phyloP scores from a whole-genome alignment of 2,888 invertebrate genomes.

The Xylota segnis region DNA sequence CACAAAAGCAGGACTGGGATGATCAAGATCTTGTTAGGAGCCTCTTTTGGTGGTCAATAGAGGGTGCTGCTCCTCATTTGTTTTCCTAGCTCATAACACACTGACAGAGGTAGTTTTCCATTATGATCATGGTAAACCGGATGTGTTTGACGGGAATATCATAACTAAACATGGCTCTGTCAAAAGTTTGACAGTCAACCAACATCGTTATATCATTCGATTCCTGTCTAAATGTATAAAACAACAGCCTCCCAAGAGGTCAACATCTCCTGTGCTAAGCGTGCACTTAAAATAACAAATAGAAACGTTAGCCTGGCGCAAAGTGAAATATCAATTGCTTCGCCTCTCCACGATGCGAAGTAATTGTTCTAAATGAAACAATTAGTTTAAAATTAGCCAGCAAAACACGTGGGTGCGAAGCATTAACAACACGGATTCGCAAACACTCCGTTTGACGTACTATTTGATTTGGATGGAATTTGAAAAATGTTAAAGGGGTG shows the following conservation, averaged over 20 bases:
- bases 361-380: slow-evolving; percentile 42
- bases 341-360: slow-evolving; percentile 11
- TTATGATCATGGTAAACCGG: no score
- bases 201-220: no score
- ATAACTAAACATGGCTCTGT: no score
- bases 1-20: no score
- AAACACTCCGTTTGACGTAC: neutral
- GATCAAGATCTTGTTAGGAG: no score
- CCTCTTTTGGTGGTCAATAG: no score
- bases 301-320: neutral
- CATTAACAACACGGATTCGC: slow-evolving; percentile 48
- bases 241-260: neutral
- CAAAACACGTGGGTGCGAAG: slow-evolving; percentile 48
- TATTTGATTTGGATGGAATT: slow-evolving; percentile 50
- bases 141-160: no score
- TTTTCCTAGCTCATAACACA: no score
- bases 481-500: slow-evolving; percentile 23
- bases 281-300: slow-evolving; percentile 10
- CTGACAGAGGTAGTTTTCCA: no score
- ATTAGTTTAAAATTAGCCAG: slow-evolving; percentile 54
- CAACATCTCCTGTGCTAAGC: slow-evolving; percentile 21
- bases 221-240: no score
- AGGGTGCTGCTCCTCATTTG: no score
- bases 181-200: no score
- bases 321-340: slow-evolving; percentile 54